A percentile compares a stretch with the other conserved stretches of the same genome.
Evolutionary conservation across 2,888 invertebrate species (phyloP).

Genomic region (Dasypolia templi): DNA sequence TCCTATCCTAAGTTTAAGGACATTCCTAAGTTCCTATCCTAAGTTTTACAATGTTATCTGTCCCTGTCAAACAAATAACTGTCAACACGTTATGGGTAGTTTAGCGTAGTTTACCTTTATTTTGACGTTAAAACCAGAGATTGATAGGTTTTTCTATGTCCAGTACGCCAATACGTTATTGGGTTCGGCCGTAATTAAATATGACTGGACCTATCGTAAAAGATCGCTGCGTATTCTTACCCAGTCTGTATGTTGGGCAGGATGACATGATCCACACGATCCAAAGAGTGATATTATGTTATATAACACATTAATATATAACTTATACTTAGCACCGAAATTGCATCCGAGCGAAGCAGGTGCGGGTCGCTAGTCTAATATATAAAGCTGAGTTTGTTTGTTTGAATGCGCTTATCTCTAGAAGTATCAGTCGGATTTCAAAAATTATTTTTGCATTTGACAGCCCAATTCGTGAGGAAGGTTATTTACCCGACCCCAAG

Average conservation of each 20-base stretch:
- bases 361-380: background rate
- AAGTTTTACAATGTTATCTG: too few species aligned
- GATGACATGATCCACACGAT: conserved; percentile 51
- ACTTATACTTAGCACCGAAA: background rate
- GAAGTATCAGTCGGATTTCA: background rate
- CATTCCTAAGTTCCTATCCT: too few species aligned
- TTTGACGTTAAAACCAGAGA: too few species aligned
- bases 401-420: background rate
- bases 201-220: conserved; percentile 45
- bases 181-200: too few species aligned
- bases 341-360: background rate
- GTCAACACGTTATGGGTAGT: too few species aligned
- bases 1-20: too few species aligned
- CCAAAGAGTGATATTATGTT: conserved; percentile 22
- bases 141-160: too few species aligned
- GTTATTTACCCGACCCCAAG: background rate
- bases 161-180: too few species aligned
- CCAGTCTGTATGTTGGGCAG: conserved; percentile 27
- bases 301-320: background rate
- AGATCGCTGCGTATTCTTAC: conserved; percentile 46
- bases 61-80: too few species aligned
- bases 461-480: background rate
- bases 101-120: too few species aligned
- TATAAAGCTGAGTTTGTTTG: background rate
- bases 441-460: background rate